phyloP scores from a whole-genome alignment of 2,888 invertebrate species.

The Clistopyga incitator region DNA sequence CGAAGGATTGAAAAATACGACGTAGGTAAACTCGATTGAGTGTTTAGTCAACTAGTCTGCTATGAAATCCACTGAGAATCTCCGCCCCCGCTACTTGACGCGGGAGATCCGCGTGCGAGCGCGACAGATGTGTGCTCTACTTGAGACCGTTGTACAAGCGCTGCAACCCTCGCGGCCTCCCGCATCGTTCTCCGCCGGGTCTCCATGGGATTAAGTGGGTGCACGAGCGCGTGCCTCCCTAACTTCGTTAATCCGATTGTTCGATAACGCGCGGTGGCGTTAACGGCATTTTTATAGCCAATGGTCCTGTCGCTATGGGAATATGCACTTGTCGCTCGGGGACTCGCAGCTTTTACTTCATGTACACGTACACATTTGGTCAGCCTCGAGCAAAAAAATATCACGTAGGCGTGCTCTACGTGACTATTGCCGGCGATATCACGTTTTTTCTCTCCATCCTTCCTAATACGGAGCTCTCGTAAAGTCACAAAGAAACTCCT shows the following conservation, averaged over 20 bases:
- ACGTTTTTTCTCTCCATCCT: neutral
- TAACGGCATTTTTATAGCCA: constrained; percentile 62
- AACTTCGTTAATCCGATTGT: constrained; percentile 82
- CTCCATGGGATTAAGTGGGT: constrained; percentile 55
- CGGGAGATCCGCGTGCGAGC: constrained; percentile 75
- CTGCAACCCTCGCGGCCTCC: constrained; percentile 68
- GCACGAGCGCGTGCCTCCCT: constrained; percentile 15
- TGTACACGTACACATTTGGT: neutral
- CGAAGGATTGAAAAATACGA: neutral
- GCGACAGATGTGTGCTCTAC: constrained; percentile 76
- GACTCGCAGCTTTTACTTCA: constrained; percentile 2
- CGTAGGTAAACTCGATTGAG: neutral
- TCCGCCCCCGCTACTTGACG: constrained; percentile 44
- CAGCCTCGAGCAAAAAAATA: neutral
- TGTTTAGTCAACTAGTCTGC: constrained; percentile 34
- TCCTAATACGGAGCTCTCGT: constrained; percentile 4
- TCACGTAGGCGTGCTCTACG: constrained; percentile 3
- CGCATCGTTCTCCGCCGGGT: constrained; percentile 54
- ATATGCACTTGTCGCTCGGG: constrained; percentile 75
- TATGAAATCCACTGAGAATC: constrained; percentile 41
- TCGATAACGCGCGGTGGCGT: constrained; percentile 60
- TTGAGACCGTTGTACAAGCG: neutral
- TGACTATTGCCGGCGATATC: neutral
- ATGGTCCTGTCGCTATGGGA: constrained; percentile 73
- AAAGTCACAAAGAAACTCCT: neutral